These are phyloP conservation scores for Pachyrhynchus sulphureomaculatus DNA, from an alignment of 1,140 invertebrate genomes.

Conservation along the genomic window DNA sequence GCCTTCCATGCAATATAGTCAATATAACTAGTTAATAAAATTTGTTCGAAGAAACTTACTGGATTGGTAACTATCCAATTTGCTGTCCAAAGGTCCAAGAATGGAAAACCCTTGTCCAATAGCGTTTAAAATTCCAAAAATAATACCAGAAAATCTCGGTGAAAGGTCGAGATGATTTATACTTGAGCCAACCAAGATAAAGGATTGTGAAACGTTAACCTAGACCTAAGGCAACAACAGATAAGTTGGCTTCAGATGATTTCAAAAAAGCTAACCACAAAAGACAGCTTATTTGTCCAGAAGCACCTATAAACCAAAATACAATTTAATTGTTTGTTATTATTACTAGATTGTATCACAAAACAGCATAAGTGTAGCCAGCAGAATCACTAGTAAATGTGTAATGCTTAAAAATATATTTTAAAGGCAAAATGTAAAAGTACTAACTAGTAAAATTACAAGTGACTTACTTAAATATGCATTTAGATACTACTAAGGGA, in stretches of 20 bases:
- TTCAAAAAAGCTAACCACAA: constrained; percentile 3
- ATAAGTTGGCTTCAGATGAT: not conserved
- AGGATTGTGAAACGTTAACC: not conserved
- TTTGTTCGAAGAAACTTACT: too few relatives aligned
- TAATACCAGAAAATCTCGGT: constrained; percentile 23
- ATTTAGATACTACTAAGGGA: too few relatives aligned
- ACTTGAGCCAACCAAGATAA: constrained; percentile 4
- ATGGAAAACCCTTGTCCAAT: constrained; percentile 70
- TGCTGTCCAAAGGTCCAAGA: constrained; percentile 65
- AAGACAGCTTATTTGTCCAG: not conserved
- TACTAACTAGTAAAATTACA: too few relatives aligned
- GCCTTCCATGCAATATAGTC: too few relatives aligned
- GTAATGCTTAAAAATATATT: too few relatives aligned
- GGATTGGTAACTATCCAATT: constrained; percentile 63
- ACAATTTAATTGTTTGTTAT: too few relatives aligned
- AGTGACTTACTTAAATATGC: too few relatives aligned
- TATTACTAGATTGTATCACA: too few relatives aligned
- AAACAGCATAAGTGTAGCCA: too few relatives aligned
- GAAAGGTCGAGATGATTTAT: constrained; percentile 29
- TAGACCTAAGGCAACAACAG: constrained; percentile 2
- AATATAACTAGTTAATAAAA: too few relatives aligned
- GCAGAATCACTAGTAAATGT: too few relatives aligned
- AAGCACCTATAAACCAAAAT: constrained; percentile 9
- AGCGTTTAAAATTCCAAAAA: constrained; percentile 60
- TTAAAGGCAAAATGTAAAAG: too few relatives aligned